Evolutionary conservation across 2,888 invertebrate genomes (phyloP), one percentile per base, ranked within the genome.

Genomic region (Sussaba pulchella): DNA sequence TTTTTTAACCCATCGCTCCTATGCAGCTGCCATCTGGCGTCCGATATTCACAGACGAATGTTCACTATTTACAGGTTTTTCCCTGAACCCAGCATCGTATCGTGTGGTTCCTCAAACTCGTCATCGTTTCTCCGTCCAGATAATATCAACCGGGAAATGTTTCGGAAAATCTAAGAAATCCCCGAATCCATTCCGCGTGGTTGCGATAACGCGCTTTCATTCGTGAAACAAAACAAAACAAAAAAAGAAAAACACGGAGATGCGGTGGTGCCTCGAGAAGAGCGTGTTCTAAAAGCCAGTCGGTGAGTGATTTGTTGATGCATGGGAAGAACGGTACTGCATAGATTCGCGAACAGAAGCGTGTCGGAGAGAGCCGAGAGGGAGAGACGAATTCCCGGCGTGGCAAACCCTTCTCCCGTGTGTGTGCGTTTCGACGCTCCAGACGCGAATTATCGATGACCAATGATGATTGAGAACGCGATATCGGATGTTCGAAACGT

Each of bases 21-120:
- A 83, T 79, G 83, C 83, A 81, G 73, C 87, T 85, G 91, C 91
- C 91, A 91, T 90, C 91, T 90, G 87, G 88, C 85, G 91, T 88
- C 85, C 85, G 87, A 90, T 88, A 87, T 89, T 88, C 86, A 88
- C 85, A 87, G 85, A 89, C 87, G 86, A 89, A 88, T 87, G 86
- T 89, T 86, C 84, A 87, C 88, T 89, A 89, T 88, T 89, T 88
- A 86, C 88, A 88, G 87, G 83, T 88, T 88, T 86, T 86, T 72
- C 77, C 66, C 54, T 67, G 50, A 45, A 45, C 67, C 39, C 66
- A 67, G 36, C 57, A 57, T 54, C 52, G 41, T 43, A 43, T 26
- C 54, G 69, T 69, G 52, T 36, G 36, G 52, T 54, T 43, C 69
- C 54, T 67, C 14, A n/a, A 52, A 12, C 41, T 41, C 21, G 43